Percentiles rank a stretch among this genome's conserved stretches.
phyloP scores from a whole-genome alignment of 2,113 vertebrate species.

The Nettapus auritus region DNA sequence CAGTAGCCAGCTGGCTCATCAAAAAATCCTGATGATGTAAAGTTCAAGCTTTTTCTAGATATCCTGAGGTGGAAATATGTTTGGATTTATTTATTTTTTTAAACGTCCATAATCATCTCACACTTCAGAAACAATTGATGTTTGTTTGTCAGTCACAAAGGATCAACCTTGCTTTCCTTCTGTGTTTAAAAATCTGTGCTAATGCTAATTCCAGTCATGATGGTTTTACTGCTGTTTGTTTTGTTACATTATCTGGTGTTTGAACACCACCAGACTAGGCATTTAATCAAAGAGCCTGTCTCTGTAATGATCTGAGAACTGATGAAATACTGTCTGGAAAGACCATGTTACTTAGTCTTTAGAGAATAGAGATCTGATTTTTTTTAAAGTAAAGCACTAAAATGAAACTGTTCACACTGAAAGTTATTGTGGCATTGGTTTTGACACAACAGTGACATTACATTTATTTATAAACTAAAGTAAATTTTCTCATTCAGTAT shows the following conservation, averaged over 20 bases:
- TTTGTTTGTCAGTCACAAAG: not conserved
- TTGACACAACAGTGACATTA: not conserved
- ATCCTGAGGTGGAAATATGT: not conserved
- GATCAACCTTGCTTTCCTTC: not conserved
- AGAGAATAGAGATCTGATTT: not conserved
- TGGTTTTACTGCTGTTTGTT: conserved; percentile 27
- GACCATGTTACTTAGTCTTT: conserved; percentile 33
- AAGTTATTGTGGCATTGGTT: not conserved
- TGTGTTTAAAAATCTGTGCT: conserved; percentile 1
- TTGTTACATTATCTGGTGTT: conserved; percentile 18
- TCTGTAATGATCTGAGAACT: conserved; percentile 37
- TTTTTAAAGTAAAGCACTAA: not conserved
- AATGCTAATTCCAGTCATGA: not conserved
- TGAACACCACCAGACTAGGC: conserved; percentile 12
- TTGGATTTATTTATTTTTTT: not conserved
- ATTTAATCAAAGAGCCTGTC: conserved; percentile 52
- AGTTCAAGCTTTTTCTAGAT: not conserved
- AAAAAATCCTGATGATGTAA: not conserved
- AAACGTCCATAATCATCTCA: not conserved
- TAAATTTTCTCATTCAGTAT: not conserved
- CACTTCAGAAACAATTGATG: not conserved
- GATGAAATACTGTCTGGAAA: conserved; percentile 51
- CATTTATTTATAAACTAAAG: conserved; percentile 22
- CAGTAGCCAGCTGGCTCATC: not conserved
- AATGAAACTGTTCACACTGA: not conserved